phyloP scores from a whole-genome alignment of 2,888 invertebrate species.

The Subacronicta megacephala region DNA sequence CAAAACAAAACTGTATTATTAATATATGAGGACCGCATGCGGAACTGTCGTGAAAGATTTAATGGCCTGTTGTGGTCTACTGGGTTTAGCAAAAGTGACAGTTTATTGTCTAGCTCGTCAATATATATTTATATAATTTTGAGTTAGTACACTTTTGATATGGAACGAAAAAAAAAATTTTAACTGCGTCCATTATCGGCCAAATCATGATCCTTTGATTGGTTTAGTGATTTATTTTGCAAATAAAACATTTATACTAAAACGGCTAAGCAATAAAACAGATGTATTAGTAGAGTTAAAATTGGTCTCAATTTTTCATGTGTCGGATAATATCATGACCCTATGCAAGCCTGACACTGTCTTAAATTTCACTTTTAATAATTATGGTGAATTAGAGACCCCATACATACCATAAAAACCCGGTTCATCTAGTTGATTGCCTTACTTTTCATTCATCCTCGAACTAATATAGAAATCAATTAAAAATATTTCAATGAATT shows the following conservation, averaged over 20 bases:
- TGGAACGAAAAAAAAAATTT: too few relatives aligned
- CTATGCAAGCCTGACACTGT: too few relatives aligned
- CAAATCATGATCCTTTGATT: too few relatives aligned
- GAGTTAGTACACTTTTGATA: not conserved
- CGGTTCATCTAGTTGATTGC: constrained; percentile 11
- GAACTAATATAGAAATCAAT: constrained; percentile 40
- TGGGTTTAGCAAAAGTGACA: constrained; percentile 20
- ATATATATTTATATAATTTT: not conserved
- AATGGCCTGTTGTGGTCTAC: constrained; percentile 37
- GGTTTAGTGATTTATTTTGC: too few relatives aligned
- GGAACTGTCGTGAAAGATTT: constrained; percentile 55
- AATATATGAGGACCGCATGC: constrained; percentile 45
- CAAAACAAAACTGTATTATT: constrained; percentile 48
- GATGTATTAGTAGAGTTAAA: too few relatives aligned
- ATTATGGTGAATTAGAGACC: constrained; percentile 17
- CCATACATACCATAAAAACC: not conserved
- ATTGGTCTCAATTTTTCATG: not conserved
- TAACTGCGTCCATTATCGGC: too few relatives aligned
- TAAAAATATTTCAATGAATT: constrained; percentile 32
- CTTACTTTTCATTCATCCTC: constrained; percentile 12
- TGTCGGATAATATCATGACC: not conserved
- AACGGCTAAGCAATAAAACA: too few relatives aligned
- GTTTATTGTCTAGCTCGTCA: constrained; percentile 8
- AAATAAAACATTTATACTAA: too few relatives aligned
- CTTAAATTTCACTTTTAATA: constrained; percentile 13